These are phyloP conservation scores for Hippopotamyrus pictus DNA, from an alignment of 2,797 vertebrate species.

Conservation along the genomic window DNA sequence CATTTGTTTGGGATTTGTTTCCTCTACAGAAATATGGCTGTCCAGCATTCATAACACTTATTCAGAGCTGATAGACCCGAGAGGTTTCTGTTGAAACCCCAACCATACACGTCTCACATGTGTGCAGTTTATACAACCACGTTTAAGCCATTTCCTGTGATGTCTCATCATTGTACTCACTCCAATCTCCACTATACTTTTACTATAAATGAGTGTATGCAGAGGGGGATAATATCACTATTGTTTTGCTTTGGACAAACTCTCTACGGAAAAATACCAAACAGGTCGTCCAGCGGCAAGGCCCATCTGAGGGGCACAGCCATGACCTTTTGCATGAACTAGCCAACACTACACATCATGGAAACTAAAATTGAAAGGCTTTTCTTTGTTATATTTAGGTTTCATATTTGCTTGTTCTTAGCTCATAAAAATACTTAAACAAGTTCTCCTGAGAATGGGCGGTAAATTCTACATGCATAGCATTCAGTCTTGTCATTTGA, in stretches of 20 bases:
- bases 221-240: slow-evolving; percentile 41
- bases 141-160: slow-evolving; percentile 49
- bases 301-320: slow-evolving; percentile 30
- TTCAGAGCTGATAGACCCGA: slow-evolving; percentile 11
- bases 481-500: slow-evolving; percentile 61
- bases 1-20: slow-evolving; percentile 53
- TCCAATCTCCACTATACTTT: slow-evolving; percentile 13
- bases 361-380: slow-evolving; percentile 40
- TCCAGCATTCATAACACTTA: slow-evolving; percentile 48
- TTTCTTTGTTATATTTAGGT: slow-evolving; percentile 55
- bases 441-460: slow-evolving; percentile 71
- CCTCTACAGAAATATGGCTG: slow-evolving; percentile 44
- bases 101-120: slow-evolving; percentile 33
- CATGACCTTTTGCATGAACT: slow-evolving; percentile 42
- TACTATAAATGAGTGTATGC: slow-evolving; percentile 41
- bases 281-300: slow-evolving; percentile 39
- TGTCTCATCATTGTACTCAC: slow-evolving; percentile 52
- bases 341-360: slow-evolving; percentile 42
- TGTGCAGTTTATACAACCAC: slow-evolving; percentile 44
- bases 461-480: slow-evolving; percentile 68
- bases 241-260: slow-evolving; percentile 31
- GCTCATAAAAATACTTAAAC: slow-evolving; percentile 65
- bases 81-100: slow-evolving; percentile 15
- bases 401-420: slow-evolving; percentile 68
- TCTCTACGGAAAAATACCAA: slow-evolving; percentile 49